Base-by-base conservation (phyloP, 2,113 vertebrate genomes). In the Chlamydotis undulata region DNA sequence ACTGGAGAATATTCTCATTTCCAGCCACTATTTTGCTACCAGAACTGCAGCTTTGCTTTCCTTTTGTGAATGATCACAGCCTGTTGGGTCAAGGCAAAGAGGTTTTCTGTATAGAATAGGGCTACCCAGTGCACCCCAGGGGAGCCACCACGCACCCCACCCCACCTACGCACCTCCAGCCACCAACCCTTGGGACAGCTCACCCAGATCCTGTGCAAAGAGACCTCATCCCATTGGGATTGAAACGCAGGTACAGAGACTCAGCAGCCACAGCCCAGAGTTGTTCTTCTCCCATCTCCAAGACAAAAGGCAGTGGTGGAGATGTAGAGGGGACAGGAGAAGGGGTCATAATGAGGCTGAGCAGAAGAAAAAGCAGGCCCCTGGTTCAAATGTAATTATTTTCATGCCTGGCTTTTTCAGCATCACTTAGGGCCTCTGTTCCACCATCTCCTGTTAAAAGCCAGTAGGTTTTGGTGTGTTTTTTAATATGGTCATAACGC, bases 401-500 rank as follows among this genome's bases (percentile, higher is more conserved):
- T 93, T 95, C 77, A 63, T 71, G n/a, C 39, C 56, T 60, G 76
- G 28, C 43, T 75, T 67, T 93, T 96, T 92, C 69, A 3, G 74
- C 93, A 76, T 80, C 57, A 65, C 41, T 94, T 83, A 95, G 96
- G 93, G 91, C 84, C 90, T 93, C 94, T 91, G 87, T 93, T 96
- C 81, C 95, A 96, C 86, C 79, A 90, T 94, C 93, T 96, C 96
- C 95, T 91, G 92, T 98, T 97, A 97, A 98, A 97, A 96, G 81
- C 45, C 85, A 50, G 80, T 87, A 23, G 3, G 78, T 95, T 97
- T 73, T 96, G 96, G 96, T 97, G 96, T 91, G 87, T 41, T 97
- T 91, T 97, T 96, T 94, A 97, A 96, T 92, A 96, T 87, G 94
- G 96, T 94, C 91, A 43, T 97, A 98, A 98, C 97, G 96, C 71